Percentiles rank a stretch among this genome's conserved stretches.
Conservation (phyloP, 2,113 vertebrate genomes). For the Oncorhynchus masou region DNA sequence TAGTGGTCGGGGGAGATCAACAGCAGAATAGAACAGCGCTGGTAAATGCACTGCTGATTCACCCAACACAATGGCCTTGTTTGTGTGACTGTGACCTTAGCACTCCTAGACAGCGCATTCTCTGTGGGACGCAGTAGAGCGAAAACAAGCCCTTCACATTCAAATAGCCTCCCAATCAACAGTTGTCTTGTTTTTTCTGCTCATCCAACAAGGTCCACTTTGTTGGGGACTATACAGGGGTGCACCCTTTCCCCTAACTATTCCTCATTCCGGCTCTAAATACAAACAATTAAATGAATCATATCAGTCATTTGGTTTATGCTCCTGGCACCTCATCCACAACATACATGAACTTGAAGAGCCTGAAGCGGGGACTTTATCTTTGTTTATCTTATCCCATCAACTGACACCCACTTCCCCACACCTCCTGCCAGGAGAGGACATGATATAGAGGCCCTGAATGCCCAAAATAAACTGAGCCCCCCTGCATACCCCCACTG, state of each 20-base stretch:
- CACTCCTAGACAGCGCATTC: slow-evolving; percentile 65
- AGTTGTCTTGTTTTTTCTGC: slow-evolving; percentile 54
- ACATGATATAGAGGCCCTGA: slow-evolving; percentile 54
- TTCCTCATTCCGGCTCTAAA: background rate
- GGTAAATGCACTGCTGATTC: slow-evolving; percentile 30
- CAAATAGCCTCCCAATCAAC: slow-evolving; percentile 32
- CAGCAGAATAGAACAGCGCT: slow-evolving; percentile 33
- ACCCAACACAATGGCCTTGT: slow-evolving; percentile 54
- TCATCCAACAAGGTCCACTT: slow-evolving; percentile 46
- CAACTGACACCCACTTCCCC: slow-evolving; percentile 66
- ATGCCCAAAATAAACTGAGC: slow-evolving; percentile 71
- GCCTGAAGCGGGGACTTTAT: background rate
- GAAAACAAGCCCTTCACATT: slow-evolving; percentile 43
- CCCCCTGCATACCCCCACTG: slow-evolving; percentile 30
- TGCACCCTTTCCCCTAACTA: background rate
- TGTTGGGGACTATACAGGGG: slow-evolving; percentile 19
- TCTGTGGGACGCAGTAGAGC: slow-evolving; percentile 48
- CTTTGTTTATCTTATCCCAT: slow-evolving; percentile 60
- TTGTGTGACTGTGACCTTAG: slow-evolving; percentile 64
- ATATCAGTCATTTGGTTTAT: slow-evolving; percentile 37
- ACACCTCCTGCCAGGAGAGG: slow-evolving; percentile 39
- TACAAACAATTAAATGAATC: slow-evolving; percentile 49
- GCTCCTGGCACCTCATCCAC: slow-evolving; percentile 12
- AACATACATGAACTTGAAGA: background rate
- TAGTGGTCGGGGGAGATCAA: slow-evolving; percentile 43